These are phyloP conservation scores for Flexamia atlantica DNA, from an alignment of 2,888 invertebrate genomes.

Conservation along the genomic window DNA sequence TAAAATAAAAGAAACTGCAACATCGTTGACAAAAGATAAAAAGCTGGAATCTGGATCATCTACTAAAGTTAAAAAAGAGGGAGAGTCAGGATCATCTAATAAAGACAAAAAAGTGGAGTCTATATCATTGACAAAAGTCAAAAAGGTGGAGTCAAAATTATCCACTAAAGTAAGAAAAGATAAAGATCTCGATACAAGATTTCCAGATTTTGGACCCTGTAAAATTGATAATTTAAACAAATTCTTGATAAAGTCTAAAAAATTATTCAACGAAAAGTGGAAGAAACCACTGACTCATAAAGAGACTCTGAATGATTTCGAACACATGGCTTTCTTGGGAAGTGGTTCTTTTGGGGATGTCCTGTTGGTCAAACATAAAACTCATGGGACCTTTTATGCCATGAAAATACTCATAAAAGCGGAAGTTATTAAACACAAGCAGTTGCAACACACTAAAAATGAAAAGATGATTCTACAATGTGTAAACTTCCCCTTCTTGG, in stretches of 20 bases:
- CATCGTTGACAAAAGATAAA: no score
- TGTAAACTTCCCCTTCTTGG: conserved; percentile 92
- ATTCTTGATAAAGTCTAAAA: conserved; percentile 13
- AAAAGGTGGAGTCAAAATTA: not conserved
- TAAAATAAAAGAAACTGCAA: no score
- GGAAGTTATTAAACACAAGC: conserved; percentile 81
- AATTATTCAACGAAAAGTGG: conserved; percentile 4
- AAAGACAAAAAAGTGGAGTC: not conserved
- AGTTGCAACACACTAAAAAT: conserved; percentile 79
- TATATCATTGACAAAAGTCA: not conserved
- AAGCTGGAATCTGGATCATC: no score
- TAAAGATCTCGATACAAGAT: not conserved
- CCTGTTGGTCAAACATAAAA: conserved; percentile 79
- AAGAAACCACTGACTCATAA: not conserved
- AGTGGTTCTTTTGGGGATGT: conserved; percentile 81
- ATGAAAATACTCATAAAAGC: conserved; percentile 82
- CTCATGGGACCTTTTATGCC: conserved; percentile 76
- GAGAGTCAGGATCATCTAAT: not conserved
- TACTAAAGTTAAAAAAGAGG: not conserved
- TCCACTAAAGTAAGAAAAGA: not conserved
- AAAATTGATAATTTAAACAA: conserved; percentile 19
- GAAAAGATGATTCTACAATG: conserved; percentile 94
- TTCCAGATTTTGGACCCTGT: conserved; percentile 47
- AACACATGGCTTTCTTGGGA: conserved; percentile 73
- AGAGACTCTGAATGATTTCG: conserved; percentile 52